Evolutionary conservation across 2,888 invertebrate genomes (phyloP).

Genomic region (Apocheima hispidaria): DNA sequence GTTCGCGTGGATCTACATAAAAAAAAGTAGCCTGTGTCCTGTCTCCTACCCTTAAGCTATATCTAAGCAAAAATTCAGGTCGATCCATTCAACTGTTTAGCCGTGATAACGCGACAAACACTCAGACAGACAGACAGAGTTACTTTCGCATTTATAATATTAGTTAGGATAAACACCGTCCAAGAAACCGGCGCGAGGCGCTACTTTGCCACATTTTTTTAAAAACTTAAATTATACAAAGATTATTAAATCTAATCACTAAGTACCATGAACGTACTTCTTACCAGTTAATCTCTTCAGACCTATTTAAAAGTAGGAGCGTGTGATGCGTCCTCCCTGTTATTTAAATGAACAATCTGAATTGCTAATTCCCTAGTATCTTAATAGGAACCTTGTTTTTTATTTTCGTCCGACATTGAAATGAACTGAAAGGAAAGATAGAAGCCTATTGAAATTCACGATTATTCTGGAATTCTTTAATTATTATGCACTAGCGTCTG

Average conservation of each 20-base stretch:
- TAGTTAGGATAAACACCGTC: too few relatives aligned
- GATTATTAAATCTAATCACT: background rate
- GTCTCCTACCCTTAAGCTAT: too few relatives aligned
- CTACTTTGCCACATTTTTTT: too few relatives aligned
- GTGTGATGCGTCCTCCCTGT: conserved; percentile 47
- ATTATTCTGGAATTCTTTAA: conserved; percentile 22
- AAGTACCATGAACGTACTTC: background rate
- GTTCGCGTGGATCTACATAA: too few relatives aligned
- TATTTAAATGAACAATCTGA: conserved; percentile 43
- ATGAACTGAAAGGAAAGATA: conserved; percentile 6
- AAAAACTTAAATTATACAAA: background rate
- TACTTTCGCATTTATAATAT: too few relatives aligned
- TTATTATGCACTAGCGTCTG: conserved; percentile 12
- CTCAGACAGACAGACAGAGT: too few relatives aligned
- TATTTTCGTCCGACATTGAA: conserved; percentile 25
- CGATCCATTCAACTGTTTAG: too few relatives aligned
- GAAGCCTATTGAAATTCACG: conserved; percentile 6
- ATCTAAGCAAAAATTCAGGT: too few relatives aligned
- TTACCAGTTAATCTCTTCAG: background rate
- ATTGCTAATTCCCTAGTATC: conserved; percentile 44
- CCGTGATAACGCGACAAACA: too few relatives aligned
- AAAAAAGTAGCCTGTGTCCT: too few relatives aligned
- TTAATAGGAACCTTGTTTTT: conserved; percentile 37
- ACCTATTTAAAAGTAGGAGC: conserved; percentile 11
- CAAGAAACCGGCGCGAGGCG: too few relatives aligned